Evolutionary conservation across 1,140 invertebrate genomes (phyloP), one percentile per base, ranked within the genome.

Genomic region (Pteromalus puparum): DNA sequence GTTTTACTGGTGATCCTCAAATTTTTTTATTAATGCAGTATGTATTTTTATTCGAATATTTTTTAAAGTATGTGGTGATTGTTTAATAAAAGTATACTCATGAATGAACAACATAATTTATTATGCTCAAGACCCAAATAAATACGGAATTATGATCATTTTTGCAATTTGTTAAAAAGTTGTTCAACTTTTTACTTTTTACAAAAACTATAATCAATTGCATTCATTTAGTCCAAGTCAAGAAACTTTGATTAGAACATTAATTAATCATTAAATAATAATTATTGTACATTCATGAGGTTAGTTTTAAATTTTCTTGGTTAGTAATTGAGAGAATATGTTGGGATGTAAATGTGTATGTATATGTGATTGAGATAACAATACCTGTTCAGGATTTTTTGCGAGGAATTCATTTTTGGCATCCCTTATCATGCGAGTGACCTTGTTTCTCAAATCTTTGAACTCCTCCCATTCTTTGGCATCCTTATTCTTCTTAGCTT

Each of bases 391-490:
- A 65, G 93, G 92, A 88, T 94, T 91, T 89, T 92, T 93, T 75
- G 92, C 89, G 83, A 94, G 90, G 89, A 93, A 94, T 68, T 94
- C 93, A 87, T 93, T 91, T 88, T 94, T 94, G 42, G 93, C 94
- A 81, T 93, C 93, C 85, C 92, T 91, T 82, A 94, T 92, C 93
- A 94, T 93, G 61, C 92, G 91, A n/a, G 92, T 93, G 2, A 94
- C 93, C 91, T 93, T 93, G 82, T 94, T 94, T 70, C 93, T 88
- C 46, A 94, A 90, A 88, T 94, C 93, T 89, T 93, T 94, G 88
- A 94, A 94, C 82, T 92, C 92, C 76, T 93, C 90, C 93, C 93
- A 94, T 86, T 94, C 93, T 87, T 91, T 92, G 83, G 91, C 90
- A 86, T 90, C 90, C 86, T 93, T 94, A 81, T 92, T 94, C 80